phyloP scores from a whole-genome alignment of 92 coral and sea anemone genomes.

The Parazoanthus swiftii region DNA sequence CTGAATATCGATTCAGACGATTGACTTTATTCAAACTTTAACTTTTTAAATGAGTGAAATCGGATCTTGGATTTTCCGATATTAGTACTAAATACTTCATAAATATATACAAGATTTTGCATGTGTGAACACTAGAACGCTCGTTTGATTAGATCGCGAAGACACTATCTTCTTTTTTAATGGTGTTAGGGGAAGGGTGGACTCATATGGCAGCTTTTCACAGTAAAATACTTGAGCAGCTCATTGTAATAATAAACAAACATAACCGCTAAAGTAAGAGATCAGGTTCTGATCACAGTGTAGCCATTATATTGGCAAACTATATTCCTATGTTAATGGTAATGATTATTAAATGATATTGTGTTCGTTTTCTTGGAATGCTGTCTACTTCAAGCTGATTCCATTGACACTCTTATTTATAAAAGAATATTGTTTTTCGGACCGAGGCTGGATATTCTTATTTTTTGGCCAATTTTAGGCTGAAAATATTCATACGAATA shows the following conservation, averaged over 20 bases:
- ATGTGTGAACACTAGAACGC: neutral
- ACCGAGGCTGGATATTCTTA: too few relatives aligned
- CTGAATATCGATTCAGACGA: too few relatives aligned
- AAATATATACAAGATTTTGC: too few relatives aligned
- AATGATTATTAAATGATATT: constrained; percentile 8
- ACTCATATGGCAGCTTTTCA: neutral
- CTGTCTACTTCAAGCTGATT: neutral
- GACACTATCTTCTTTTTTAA: neutral
- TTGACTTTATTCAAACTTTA: neutral
- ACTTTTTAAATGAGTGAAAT: neutral
- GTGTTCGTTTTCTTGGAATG: neutral
- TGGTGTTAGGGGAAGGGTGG: neutral
- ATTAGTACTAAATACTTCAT: neutral
- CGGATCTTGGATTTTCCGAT: neutral
- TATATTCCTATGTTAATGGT: neutral
- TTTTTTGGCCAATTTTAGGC: too few relatives aligned
- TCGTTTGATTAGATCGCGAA: neutral
- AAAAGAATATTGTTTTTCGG: too few relatives aligned
- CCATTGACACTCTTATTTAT: too few relatives aligned
- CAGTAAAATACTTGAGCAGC: neutral
- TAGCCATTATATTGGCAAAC: constrained; percentile 35
- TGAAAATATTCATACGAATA: too few relatives aligned
- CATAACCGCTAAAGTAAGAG: constrained; percentile 10
- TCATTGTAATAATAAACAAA: neutral
- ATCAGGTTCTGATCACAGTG: constrained; percentile 41